Evolutionary conservation across 2,888 invertebrate genomes (phyloP), one percentile per base, ranked within the genome.

Genomic region (Frankliniella fusca): DNA sequence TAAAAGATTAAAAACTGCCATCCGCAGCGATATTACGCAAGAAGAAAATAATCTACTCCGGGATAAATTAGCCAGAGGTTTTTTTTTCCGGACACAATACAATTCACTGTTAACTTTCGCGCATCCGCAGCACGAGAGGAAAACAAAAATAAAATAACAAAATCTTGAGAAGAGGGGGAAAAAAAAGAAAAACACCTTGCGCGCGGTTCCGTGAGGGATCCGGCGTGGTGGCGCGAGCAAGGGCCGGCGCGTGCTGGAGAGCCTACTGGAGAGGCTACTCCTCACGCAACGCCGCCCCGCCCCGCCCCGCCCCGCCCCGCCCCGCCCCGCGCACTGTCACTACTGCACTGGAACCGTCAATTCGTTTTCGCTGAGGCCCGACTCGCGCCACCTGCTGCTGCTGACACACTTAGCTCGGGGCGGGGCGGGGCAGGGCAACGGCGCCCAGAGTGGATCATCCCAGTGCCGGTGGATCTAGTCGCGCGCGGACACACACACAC

Each of bases 1-100:
- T 49, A 49, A 38, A 38, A 38, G 5, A 2, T 5, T 2, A 38
- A 38, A 38, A 38, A 38, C 38, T 38, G 5, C 3, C 38, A 38
- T 5, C 38, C 38, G 38, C 38, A 3, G 5, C 5, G 38, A 38
- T n/a, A n/a, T n/a, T n/a, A n/a, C n/a, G n/a, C n/a, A 80, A 70
- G 48, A 54, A 79, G 84, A 80, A 82, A 27, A 61, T 38, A 23
- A 83, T 48, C 38, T 38, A 38, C 3, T 38, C 38, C 38, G 2
- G 38, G 49, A 5, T 20, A 76, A 76, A 65, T 65, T 70, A 28
- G 49, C 81, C 82, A 15, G 38, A 3, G 38, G 38, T 2, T 70
- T 82, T 81, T 80, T 70, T 80, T 81, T 80, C 65, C 80, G 82
- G 76, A 28, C 81, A 15, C 15, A 1, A 61, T 49, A 5, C 38